Evolutionary conservation across 1,140 invertebrate species (phyloP).

Genomic region (Caenorhabditis inopinata): DNA sequence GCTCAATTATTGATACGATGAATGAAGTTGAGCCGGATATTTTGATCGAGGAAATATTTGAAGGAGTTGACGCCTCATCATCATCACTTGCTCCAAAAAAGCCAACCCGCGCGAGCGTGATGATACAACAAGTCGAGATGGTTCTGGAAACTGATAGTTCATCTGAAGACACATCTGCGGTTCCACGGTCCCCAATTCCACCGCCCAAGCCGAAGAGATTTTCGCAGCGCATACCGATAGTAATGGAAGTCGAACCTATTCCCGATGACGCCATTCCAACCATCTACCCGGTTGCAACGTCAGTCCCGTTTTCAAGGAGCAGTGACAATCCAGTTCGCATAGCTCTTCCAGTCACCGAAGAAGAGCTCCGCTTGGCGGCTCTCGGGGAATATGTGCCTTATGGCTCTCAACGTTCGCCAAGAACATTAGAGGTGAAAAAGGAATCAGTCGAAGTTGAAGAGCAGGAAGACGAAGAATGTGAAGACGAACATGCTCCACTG

Average conservation of each 20-base stretch:
- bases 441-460: neutral
- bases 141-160: neutral
- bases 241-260: neutral
- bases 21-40: neutral
- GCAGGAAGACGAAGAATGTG: neutral
- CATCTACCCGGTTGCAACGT: neutral
- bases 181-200: neutral
- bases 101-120: neutral
- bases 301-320: neutral
- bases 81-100: neutral
- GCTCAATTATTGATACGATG: neutral
- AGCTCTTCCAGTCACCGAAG: neutral
- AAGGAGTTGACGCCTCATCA: neutral
- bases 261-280: neutral
- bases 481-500: neutral
- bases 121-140: slow-evolving; percentile 20
- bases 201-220: neutral
- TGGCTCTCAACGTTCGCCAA: neutral
- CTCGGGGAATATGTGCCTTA: neutral
- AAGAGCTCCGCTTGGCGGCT: neutral
- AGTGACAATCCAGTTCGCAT: neutral
- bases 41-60: neutral
- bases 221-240: neutral
- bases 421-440: neutral
- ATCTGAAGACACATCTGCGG: neutral